Conservation (phyloP, 2,797 vertebrate species). For the Sparus aurata region DNA sequence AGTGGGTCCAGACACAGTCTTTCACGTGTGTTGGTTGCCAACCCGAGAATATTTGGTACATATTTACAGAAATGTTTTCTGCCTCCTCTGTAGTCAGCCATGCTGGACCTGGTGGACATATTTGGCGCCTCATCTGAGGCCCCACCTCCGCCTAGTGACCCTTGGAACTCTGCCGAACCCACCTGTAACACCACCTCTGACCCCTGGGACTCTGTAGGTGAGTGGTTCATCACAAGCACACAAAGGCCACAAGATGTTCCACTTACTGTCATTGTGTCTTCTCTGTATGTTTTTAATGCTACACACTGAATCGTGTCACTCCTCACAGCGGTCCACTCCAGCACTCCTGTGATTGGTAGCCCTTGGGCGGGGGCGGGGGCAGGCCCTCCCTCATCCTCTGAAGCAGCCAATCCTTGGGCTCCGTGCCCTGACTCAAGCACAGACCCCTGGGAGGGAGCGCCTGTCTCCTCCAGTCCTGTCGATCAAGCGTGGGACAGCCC, state of each 20-base stretch:
- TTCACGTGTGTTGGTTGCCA: background rate
- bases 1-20: no score
- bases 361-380: conserved; percentile 75
- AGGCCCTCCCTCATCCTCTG: conserved; percentile 66
- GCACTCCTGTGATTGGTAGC: conserved; percentile 75
- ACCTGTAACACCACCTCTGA: conserved; percentile 69
- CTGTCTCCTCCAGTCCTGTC: conserved; percentile 61
- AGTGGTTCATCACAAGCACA: conserved; percentile 40
- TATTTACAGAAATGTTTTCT: conserved; percentile 17
- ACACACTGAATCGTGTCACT: background rate
- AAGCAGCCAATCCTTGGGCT: conserved; percentile 79
- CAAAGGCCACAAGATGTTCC: background rate
- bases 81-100: conserved; percentile 86
- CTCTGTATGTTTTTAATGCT: background rate
- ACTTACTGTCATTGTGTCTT: background rate
- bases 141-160: conserved; percentile 80
- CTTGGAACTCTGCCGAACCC: conserved; percentile 85
- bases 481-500: conserved; percentile 78
- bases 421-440: conserved; percentile 56
- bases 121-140: conserved; percentile 87
- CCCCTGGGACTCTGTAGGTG: conserved; percentile 86
- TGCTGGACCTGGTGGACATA: conserved; percentile 93
- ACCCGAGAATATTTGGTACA: background rate
- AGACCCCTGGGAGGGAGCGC: conserved; percentile 78
- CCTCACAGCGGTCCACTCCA: conserved; percentile 69